Base-by-base conservation (phyloP, 2,113 vertebrate genomes). In the Columba janthina region DNA sequence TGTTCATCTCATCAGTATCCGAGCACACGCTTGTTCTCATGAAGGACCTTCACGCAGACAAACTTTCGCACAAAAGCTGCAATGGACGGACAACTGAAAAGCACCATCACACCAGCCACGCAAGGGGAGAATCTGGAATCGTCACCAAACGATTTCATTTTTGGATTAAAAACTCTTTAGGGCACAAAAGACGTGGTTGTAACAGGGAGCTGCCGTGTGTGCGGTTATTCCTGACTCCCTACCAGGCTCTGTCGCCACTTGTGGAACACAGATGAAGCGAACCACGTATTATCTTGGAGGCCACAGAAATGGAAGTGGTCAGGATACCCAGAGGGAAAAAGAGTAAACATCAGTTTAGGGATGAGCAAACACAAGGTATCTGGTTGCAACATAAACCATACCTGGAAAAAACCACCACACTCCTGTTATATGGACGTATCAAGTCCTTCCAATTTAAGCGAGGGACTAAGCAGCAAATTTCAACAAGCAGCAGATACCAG, bases 391-490 rank as follows among this genome's bases (percentile, higher is more conserved):
- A 17, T 16, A 24, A 10, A 38, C 44, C 34, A 18, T 5, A 36
- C 46, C 48, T 69, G 75, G 72, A 26, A 51, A 42, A 72, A 78
- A 11, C 1, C 38, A 67, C 7, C 73, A 36, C 12, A 2, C 20
- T 54, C 61, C 26, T 42, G 17, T 0, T 12, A 5, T 0, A 16
- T 0, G 5, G 72, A 6, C 4, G 1, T 6, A 15, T 19, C 3
- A n/a, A 29, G 1, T 10, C 54, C 76, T 48, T 32, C 34, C n/a
- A 2, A 31, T 2, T 26, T 8, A 21, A 69, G 61, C 2, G 1
- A 50, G 28, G 60, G n/a, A 5, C 10, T 22, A 9, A 42, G 51
- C 65, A 85, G 67, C 74, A 64, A 53, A 53, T 53, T 36, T n/a
- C 90, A 58, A 10, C 32, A n/a, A 24, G 32, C 5, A 75, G 62